phyloP scores from a whole-genome alignment of 2,113 vertebrate genomes.

The Arothron firmamentum region DNA sequence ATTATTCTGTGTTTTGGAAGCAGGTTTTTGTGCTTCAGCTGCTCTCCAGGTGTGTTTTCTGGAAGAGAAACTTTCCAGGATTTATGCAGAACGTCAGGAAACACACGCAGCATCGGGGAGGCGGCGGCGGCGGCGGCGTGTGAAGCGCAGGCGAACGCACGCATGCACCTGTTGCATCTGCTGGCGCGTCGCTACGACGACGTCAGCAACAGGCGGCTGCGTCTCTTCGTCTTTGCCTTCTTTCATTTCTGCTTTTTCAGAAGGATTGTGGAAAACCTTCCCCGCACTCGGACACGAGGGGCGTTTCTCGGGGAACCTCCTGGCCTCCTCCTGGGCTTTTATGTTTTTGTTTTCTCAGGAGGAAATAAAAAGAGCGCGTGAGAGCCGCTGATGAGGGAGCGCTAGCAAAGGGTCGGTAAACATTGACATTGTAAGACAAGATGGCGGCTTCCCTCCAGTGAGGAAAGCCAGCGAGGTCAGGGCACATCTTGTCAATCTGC shows the following conservation, averaged over 20 bases:
- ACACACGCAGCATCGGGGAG: too few relatives aligned
- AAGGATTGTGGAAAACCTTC: conserved; percentile 22
- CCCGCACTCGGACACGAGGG: conserved; percentile 1
- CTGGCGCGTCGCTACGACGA: too few relatives aligned
- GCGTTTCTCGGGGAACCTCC: conserved; percentile 8
- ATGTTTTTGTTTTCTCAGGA: conserved; percentile 15
- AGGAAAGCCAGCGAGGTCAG: conserved; percentile 49
- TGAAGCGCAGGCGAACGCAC: too few relatives aligned
- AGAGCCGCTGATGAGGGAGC: conserved; percentile 41
- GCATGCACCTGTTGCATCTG: too few relatives aligned
- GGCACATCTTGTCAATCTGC: conserved; percentile 56
- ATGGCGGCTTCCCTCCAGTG: conserved; percentile 55
- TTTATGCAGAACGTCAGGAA: background rate
- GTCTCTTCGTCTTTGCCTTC: too few relatives aligned
- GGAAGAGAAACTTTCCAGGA: too few relatives aligned
- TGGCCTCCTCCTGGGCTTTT: background rate
- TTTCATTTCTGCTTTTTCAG: too few relatives aligned
- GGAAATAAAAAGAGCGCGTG: conserved; percentile 40
- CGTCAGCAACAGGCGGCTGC: too few relatives aligned
- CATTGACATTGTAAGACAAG: conserved; percentile 68
- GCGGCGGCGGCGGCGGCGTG: too few relatives aligned
- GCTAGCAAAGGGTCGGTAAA: conserved; percentile 50
- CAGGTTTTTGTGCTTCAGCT: too few relatives aligned
- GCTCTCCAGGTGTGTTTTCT: too few relatives aligned
- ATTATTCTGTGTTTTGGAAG: too few relatives aligned